These are phyloP conservation scores for Hylaea fasciaria DNA, from an alignment of 2,888 invertebrate species.

Conservation along the genomic window DNA sequence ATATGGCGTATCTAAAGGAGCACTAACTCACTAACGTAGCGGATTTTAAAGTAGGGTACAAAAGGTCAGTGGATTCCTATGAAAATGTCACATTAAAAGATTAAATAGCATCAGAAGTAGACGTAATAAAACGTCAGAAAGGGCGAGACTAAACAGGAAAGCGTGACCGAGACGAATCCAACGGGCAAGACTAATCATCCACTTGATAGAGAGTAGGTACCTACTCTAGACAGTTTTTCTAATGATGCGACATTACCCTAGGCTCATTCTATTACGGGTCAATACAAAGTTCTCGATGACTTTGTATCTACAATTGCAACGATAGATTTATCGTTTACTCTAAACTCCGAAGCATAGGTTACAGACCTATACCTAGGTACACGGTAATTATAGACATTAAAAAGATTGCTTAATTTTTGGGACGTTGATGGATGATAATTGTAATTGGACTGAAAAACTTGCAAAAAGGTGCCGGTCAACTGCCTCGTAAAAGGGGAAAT, in stretches of 20 bases:
- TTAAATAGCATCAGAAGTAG: constrained; percentile 5
- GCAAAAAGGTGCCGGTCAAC: not conserved
- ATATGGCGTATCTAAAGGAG: too few relatives aligned
- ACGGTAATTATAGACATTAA: too few relatives aligned
- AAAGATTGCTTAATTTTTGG: too few relatives aligned
- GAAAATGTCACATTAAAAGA: not conserved
- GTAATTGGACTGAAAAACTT: too few relatives aligned
- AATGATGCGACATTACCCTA: constrained; percentile 26
- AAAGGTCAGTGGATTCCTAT: too few relatives aligned
- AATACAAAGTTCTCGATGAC: not conserved
- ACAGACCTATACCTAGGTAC: too few relatives aligned
- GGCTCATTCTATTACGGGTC: constrained; percentile 8
- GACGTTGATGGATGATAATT: too few relatives aligned
- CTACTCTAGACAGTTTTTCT: constrained; percentile 41
- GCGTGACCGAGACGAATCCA: constrained; percentile 48
- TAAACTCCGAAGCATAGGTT: too few relatives aligned
- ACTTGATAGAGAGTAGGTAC: constrained; percentile 33
- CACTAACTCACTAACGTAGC: too few relatives aligned
- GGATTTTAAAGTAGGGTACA: too few relatives aligned
- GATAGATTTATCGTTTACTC: too few relatives aligned
- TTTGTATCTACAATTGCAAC: too few relatives aligned
- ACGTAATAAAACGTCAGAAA: constrained; percentile 25
- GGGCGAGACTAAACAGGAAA: constrained; percentile 48
- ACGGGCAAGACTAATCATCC: constrained; percentile 44
- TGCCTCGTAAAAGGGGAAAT: constrained; percentile 12